Percentiles rank a stretch among this genome's conserved stretches.
phyloP scores from a whole-genome alignment of 2,113 vertebrate species.

The Chloropsis hardwickii region DNA sequence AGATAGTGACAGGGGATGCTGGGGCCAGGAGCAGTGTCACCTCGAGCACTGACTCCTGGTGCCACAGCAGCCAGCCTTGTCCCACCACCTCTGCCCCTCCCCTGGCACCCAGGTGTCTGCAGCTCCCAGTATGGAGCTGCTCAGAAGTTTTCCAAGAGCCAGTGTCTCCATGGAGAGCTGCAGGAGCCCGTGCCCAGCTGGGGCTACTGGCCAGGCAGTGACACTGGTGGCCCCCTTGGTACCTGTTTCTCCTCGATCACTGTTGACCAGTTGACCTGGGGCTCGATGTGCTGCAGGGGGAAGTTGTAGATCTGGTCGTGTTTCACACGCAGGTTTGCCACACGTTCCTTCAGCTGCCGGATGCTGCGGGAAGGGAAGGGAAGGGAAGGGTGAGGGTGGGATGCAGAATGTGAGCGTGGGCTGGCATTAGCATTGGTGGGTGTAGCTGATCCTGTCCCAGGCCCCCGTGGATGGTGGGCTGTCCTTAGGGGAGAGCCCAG shows the following conservation, averaged over 20 bases:
- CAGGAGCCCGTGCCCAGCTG: not conserved
- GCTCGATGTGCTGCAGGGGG: slow-evolving; percentile 76
- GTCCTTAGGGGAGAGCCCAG: not conserved
- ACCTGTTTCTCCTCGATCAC: slow-evolving; percentile 94
- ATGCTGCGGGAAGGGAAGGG: slow-evolving; percentile 73
- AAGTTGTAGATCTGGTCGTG: slow-evolving; percentile 85
- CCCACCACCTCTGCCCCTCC: not conserved
- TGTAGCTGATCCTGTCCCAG: not conserved
- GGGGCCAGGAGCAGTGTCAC: not conserved
- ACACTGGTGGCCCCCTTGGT: not conserved
- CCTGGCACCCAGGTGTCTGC: not conserved
- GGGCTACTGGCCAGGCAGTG: not conserved
- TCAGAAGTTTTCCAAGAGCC: not conserved
- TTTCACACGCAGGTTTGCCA: slow-evolving; percentile 81
- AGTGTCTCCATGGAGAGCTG: not conserved
- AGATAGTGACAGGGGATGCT: not conserved
- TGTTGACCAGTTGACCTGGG: slow-evolving; percentile 88
- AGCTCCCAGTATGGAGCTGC: not conserved
- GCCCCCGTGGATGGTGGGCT: accelerated
- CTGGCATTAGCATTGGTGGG: not conserved
- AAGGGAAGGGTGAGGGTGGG: not conserved
- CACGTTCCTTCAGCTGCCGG: slow-evolving; percentile 87
- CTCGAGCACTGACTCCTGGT: not conserved
- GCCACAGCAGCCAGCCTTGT: not conserved
- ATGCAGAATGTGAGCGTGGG: not conserved